These are phyloP conservation scores for Aptenodytes patagonicus DNA, from an alignment of 2,113 vertebrate species.

Conservation along the genomic window DNA sequence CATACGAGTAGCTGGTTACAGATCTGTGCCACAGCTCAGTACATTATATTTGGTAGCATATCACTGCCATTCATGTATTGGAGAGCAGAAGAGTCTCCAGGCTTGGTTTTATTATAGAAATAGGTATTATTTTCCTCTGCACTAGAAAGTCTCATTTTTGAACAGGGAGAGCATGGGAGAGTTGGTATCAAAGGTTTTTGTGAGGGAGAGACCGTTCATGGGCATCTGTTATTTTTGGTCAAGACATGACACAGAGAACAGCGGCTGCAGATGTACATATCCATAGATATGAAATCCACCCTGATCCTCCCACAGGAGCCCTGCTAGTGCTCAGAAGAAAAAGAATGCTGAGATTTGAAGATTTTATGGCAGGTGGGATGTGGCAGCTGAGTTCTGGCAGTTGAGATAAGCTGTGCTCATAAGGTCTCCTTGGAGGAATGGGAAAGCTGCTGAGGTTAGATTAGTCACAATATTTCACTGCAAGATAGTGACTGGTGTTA, in stretches of 20 bases:
- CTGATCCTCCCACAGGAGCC: background rate
- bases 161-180: background rate
- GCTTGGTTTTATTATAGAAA: background rate
- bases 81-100: background rate
- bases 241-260: background rate
- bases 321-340: background rate
- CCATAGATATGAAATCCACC: background rate
- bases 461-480: background rate
- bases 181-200: background rate
- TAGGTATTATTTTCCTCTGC: background rate
- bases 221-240: background rate
- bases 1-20: background rate
- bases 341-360: background rate
- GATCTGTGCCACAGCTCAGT: background rate
- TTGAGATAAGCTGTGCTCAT: background rate
- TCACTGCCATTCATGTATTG: background rate
- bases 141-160: background rate
- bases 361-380: background rate
- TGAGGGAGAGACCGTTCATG: background rate
- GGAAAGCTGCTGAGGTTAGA: background rate
- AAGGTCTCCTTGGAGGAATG: background rate
- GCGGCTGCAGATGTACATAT: background rate
- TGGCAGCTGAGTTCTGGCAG: slow-evolving; percentile 13
- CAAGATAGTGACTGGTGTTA: background rate
- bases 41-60: background rate